Base-by-base conservation (phyloP, 2,113 vertebrate genomes). In the Camelus dromedarius region DNA sequence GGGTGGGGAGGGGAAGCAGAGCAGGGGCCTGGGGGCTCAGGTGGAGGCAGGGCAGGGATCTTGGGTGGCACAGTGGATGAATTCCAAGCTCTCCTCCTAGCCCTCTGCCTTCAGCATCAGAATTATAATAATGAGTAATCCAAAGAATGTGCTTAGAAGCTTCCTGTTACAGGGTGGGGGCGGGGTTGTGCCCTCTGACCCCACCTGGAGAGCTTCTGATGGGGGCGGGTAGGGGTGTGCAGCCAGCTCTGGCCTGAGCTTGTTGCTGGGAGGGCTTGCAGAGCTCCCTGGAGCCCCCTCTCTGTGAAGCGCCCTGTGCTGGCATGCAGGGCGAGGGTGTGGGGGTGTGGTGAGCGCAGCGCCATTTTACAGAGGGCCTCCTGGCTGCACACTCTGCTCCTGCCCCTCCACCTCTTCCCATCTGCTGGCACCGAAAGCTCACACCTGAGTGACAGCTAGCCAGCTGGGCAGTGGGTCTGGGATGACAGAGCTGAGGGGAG, bases 31-130 rank as follows among this genome's bases (percentile, higher is more conserved):
- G n/a, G 66, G 77, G 42, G 4, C 54, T 69, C 3, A 30, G 93
- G 42, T 26, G 14, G 64, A 18, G 38, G 72, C 48, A 2, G 64
- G n/a, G 24, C 20, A 0, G 16, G 30, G 20, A 1, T 60, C 64
- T 50, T n/a, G 13, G 62, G 35, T 3, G 52, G n/a, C 67, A 22
- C 50, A 8, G 2, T 0, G 8, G 76, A 77, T 8, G 42, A 50
- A 76, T 77, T 92, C 92, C 54, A 60, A 16, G 28, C 62, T 83
- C n/a, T 94, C 81, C 35, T 91, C 62, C 28, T 72, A 35, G 64
- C 46, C 35, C 72, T 76, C 26, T 52, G 90, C 22, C 72, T 89
- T 30, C 42, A 82, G 62, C 89, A 6, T 15, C 56, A 42, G 81
- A 50, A 52, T 67, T 16, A 66, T 7, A 38, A 32, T 16, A 38